Percentiles rank a stretch among this genome's conserved stretches.
phyloP scores from a whole-genome alignment of 2,888 invertebrate genomes.

The Cerceris ruficornis region DNA sequence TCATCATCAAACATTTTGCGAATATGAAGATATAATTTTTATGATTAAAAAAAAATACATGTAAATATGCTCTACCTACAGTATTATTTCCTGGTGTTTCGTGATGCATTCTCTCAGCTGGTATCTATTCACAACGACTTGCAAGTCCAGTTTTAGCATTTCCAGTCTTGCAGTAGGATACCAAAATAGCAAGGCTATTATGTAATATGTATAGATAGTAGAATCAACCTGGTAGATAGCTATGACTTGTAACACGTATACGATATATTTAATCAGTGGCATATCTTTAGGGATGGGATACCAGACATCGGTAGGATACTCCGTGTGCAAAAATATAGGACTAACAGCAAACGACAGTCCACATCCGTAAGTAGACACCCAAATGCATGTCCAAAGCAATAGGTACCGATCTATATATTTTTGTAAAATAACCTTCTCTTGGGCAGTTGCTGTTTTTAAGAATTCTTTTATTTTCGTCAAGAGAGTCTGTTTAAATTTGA shows the following conservation, averaged over 20 bases:
- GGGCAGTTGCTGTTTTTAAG: background rate
- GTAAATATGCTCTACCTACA: conserved; percentile 39
- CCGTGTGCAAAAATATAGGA: conserved; percentile 59
- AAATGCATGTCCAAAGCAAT: conserved; percentile 57
- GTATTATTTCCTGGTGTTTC: conserved; percentile 64
- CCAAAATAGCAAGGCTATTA: conserved; percentile 68
- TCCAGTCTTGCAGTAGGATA: conserved; percentile 65
- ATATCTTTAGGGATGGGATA: conserved; percentile 70
- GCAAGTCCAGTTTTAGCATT: conserved; percentile 54
- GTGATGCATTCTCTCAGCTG: conserved; percentile 57
- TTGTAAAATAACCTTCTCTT: conserved; percentile 61
- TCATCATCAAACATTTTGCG: no score
- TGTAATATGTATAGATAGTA: conserved; percentile 62
- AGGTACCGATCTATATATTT: conserved; percentile 67
- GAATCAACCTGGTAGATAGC: conserved; percentile 38
- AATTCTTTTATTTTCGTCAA: background rate
- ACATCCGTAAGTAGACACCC: conserved; percentile 54
- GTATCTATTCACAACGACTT: conserved; percentile 17
- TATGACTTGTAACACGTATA: conserved; percentile 64
- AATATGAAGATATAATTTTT: no score
- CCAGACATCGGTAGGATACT: conserved; percentile 67
- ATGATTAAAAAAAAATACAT: no score
- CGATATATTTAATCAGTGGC: conserved; percentile 30
- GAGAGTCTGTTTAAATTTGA: background rate
- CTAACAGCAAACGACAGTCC: conserved; percentile 56